These are phyloP conservation scores for Eupithecia subfuscata DNA, from an alignment of 2,888 invertebrate genomes.

Conservation along the genomic window DNA sequence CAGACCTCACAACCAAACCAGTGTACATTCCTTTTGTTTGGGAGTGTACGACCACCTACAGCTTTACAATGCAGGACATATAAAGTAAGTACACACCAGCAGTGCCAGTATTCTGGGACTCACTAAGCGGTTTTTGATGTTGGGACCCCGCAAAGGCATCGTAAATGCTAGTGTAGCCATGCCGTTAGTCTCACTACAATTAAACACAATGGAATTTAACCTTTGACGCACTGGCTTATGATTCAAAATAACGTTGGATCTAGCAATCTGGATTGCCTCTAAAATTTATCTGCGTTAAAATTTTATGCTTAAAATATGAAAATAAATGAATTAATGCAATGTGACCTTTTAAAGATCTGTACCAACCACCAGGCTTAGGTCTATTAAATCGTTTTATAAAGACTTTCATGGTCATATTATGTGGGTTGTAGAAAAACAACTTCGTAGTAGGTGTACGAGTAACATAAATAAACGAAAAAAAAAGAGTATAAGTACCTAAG, in stretches of 20 bases:
- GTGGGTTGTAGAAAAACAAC: neutral
- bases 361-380: neutral
- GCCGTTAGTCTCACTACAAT: slow-evolving; percentile 3
- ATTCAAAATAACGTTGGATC: slow-evolving; percentile 6
- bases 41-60: neutral
- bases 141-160: slow-evolving; percentile 58
- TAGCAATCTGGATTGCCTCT: neutral
- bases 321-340: neutral
- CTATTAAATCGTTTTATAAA: neutral
- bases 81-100: slow-evolving; percentile 4
- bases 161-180: slow-evolving; percentile 57
- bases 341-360: neutral
- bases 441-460: too few relatives aligned
- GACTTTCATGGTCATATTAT: neutral
- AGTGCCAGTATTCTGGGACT: slow-evolving; percentile 54
- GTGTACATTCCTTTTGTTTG: neutral
- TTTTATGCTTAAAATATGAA: neutral
- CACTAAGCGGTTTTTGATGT: slow-evolving; percentile 76
- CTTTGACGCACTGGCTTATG: slow-evolving; percentile 1
- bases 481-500: too few relatives aligned
- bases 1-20: neutral
- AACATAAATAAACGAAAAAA: too few relatives aligned
- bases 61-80: slow-evolving; percentile 51
- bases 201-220: slow-evolving; percentile 9
- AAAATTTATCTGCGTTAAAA: neutral